A percentile compares a stretch with the other conserved stretches of the same genome.
These are phyloP conservation scores for Hydropotes inermis DNA, from an alignment of 2,113 vertebrate genomes.

Conservation along the genomic window DNA sequence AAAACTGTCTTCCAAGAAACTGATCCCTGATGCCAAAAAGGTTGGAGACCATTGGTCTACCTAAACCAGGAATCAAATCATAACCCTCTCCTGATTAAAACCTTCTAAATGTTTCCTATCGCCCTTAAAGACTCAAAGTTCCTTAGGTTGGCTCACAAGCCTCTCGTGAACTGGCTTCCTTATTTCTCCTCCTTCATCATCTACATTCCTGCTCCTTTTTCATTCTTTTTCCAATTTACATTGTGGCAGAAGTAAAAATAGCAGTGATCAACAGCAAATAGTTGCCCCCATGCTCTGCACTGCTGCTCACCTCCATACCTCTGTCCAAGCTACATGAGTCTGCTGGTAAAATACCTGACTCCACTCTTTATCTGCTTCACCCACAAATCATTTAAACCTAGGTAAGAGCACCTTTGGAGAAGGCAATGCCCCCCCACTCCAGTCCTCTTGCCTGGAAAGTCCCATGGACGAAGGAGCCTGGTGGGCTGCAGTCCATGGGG, in stretches of 20 bases:
- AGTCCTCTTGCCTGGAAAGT: too few species aligned
- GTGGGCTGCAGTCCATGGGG: too few species aligned
- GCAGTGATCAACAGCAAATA: background rate
- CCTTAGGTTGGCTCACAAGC: background rate
- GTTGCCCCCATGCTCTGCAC: accelerated
- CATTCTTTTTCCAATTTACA: too few species aligned
- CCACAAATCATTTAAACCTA: background rate
- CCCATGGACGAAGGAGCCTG: too few species aligned
- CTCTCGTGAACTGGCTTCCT: background rate
- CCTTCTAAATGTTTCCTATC: background rate
- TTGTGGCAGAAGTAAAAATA: background rate
- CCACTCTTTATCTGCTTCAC: background rate
- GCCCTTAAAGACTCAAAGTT: background rate
- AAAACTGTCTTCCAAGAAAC: background rate
- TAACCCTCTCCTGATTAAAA: background rate
- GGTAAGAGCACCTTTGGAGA: background rate
- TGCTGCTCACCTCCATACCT: background rate
- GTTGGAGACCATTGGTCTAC: background rate
- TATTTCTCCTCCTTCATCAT: background rate
- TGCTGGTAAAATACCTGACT: background rate
- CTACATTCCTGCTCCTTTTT: background rate
- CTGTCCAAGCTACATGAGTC: background rate
- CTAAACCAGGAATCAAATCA: background rate
- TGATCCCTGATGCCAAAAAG: background rate
- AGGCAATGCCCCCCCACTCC: too few species aligned